Evolutionary conservation across 1,140 invertebrate species (phyloP), one percentile per base, ranked within the genome.

Genomic region (Drosophila arizonae): DNA sequence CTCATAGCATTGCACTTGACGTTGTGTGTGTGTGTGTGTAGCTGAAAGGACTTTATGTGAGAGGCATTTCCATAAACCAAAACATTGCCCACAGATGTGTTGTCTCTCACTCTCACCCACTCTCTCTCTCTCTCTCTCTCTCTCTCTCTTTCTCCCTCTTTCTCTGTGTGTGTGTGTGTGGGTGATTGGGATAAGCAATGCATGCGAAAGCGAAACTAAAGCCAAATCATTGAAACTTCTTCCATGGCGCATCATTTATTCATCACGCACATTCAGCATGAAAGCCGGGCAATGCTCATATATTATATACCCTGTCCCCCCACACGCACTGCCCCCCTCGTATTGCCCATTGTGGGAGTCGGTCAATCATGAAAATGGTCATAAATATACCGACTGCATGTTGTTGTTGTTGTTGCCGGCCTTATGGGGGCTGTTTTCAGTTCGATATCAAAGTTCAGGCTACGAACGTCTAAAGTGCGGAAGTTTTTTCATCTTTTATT

Each of bases 331-430:
- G 54, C 66, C 48, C 60, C 71, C 77, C 50, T 11, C 26, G 13
- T 43, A 30, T 21, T 46, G 30, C 21, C 50, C 48, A 55, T 55
- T 67, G 56, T 60, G 41, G 52, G 63, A 72, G 69, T 82, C 66
- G 82, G 82, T 87, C 82, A 86, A 73, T 88, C 84, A 82, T 86
- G 82, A 73, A 87, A 86, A 86, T 86, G 79, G 60, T 72, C 81
- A 86, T 87, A 87, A 87, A 87, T 85, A 74, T 70, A 79, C 45
- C 58, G 17, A 21, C 50, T 65, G 48, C 70, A 43, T 71, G 63
- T 67, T 72, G 62, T 33, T 75, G 63, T 71, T 72, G 62, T 9
- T 52, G 62, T 63, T 39, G 24, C 24, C 15, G 15, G 39, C 26
- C 46, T 52, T 62, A 46, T 56, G 43, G 21, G 33, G 33, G 9